phyloP scores from a whole-genome alignment of 2,888 invertebrate genomes.

The Lycocerus yunnanus region DNA sequence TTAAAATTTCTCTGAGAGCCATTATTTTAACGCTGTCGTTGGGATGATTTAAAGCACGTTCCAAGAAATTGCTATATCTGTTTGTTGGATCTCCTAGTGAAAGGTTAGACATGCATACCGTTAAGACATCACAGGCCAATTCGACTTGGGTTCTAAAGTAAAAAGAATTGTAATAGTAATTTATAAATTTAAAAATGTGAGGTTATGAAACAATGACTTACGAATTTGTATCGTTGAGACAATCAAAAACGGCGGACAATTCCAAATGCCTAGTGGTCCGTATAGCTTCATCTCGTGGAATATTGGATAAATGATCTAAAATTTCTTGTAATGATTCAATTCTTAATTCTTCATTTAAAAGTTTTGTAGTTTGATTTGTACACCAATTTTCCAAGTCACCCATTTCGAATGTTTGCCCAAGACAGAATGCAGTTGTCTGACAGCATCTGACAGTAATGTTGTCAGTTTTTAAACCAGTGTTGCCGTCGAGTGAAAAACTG shows the following conservation, averaged over 20 bases:
- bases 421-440: too few species aligned
- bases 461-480: background rate
- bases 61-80: constrained; percentile 63
- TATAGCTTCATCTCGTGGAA: constrained; percentile 52
- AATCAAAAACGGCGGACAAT: constrained; percentile 66
- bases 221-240: constrained; percentile 62
- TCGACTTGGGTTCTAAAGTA: constrained; percentile 64
- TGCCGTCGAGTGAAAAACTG: background rate
- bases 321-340: constrained; percentile 57
- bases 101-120: constrained; percentile 67
- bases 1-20: constrained; percentile 66
- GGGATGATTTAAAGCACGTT: constrained; percentile 67
- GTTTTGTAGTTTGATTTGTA: constrained; percentile 54
- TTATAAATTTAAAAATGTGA: constrained; percentile 8
- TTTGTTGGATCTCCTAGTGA: constrained; percentile 64
- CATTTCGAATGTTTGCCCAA: too few species aligned
- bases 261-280: constrained; percentile 56
- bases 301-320: constrained; percentile 52
- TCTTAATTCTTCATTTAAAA: constrained; percentile 55
- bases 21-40: constrained; percentile 65
- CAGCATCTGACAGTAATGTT: too few species aligned
- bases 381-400: constrained; percentile 56
- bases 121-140: constrained; percentile 68
- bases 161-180: too few species aligned
- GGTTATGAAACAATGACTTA: constrained; percentile 48